Evolutionary conservation across 1,140 invertebrate species (phyloP), one percentile per base, ranked within the genome.

Genomic region (Propsilocerus akamusi): DNA sequence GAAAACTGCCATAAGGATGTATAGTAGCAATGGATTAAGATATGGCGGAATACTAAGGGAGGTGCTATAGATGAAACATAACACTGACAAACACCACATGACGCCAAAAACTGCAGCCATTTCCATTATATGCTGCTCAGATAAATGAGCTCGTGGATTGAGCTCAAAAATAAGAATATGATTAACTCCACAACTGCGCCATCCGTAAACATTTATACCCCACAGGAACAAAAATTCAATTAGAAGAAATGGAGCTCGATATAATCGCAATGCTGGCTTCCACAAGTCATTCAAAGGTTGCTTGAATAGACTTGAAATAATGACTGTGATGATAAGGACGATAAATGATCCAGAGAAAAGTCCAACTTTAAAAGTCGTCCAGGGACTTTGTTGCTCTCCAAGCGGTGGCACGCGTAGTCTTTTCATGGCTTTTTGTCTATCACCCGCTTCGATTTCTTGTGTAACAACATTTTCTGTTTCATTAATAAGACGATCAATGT

Each of bases 131-230:
- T 92, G 82, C 57, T 89, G 84, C 61, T 91, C 86, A 2, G 86
- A 78, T 1, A 80, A 65, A 70, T 94, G 89, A 65, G 90, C 86
- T 47, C 90, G 68, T 1, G 90, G 90, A 70, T 94, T 86, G 25
- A 95, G 68, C 65, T 94, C 91, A 59, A 95, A 94, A 53, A 94
- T 95, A 0, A 94, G 73, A 1, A 95, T 89, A 65, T 41, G 34
- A 41, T 41, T 41, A 41, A 41, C 34, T 28, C 87, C 86, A 6
- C 86, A 86, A 37, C 80, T 81, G 49, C 86, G 70, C 88, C 88
- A 95, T 46, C 85, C 86, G 59, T 90, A 89, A 6, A 80, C 86
- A 66, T 95, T 95, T 30, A 93, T 74, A 46, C 89, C 88, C 59
- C 91, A 81, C 0, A 93, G 69, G 60, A 90, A 92, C 5, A 92